Evolutionary conservation across 2,797 vertebrate genomes (phyloP), one percentile per base, ranked within the genome.

Genomic region (Lepidocolaptes lacrymiger): DNA sequence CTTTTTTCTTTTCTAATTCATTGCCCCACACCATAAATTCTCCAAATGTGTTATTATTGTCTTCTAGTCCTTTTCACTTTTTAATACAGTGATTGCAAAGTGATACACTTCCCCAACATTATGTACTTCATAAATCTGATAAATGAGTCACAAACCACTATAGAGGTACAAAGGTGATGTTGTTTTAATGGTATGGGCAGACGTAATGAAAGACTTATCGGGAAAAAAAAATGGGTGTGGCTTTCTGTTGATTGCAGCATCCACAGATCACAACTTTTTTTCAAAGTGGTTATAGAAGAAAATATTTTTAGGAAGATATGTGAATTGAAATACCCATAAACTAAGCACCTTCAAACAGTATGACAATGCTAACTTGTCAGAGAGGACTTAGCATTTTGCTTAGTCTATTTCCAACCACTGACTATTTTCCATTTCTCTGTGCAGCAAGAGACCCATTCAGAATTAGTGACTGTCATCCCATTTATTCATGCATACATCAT

Each of bases 121-220:
- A 43, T 66, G 46, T 30, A 16, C 7, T 24, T 93, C 22, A 74
- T 94, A 92, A 81, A 81, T 79, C 62, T 89, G 73, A 72, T 27
- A 64, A 10, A 16, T 14, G 9, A 16, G 3, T 75, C 30, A 20
- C 14, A 89, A 90, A 18, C 12, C 28, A 74, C 19, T n/a, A 73
- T 18, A 77, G n/a, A 92, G 32, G 49, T 69, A 46, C 46, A 62
- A 66, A 93, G 85, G 20, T 61, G 15, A 4, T 59, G 15, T 15
- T 77, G 7, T 34, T 93, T 91, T 85, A 92, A 90, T 44, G 19
- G 24, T 23, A 78, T 32, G 19, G 22, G 8, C 18, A 67, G 44
- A 28, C 2, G 67, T 28, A 37, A n/a, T 68, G 18, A 72, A 69
- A 78, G 39, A 55, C 3, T 41, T 27, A 59, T 3, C 8, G 11